Base-by-base conservation (phyloP, 2,888 invertebrate species). In the Tachina grossa region DNA sequence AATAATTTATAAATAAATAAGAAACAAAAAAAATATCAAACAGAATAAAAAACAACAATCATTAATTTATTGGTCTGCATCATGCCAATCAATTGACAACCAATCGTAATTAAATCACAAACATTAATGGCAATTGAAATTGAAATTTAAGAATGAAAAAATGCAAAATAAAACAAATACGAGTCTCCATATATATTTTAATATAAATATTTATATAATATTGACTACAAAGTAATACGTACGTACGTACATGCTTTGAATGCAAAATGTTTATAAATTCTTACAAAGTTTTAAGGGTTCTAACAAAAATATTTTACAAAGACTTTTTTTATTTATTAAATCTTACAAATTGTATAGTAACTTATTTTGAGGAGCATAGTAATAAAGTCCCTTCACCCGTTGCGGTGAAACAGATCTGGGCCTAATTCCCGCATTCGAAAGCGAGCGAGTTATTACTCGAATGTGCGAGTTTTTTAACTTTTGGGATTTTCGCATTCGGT, bases 11-110 rank as follows among this genome's bases (percentile, higher is more conserved):
- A 61, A 66, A 53, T 61, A 72, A 55, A 63, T 43, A 66, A 43
- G 16, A 55, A 57, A 59, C 55, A 41, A 61, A 9, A 55, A 45
- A 11, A 51, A 41, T 31, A 41, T 43, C 45, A 13, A 22, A 68
- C 10, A 55, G 14, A 45, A 11, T 31, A 22, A 55, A 59, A 59
- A 66, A 71, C 19, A 72, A 77, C 72, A 83, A 83, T 83, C 89
- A 89, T 91, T 91, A 90, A 91, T 92, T 92, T 92, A 91, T 92
- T 91, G 89, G 89, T 90, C 89, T 91, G 91, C 89, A 90, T 88
- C 92, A 92, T 91, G 91, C 91, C 91, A 91, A 91, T 90, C 92
- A 91, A 91, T 92, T 92, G 92, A 91, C 90, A 91, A 89, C 89
- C 91, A 91, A 91, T 90, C 88, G 89, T 90, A 91, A 91, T 92